Base-by-base conservation (phyloP, 2,888 invertebrate species). In the Heliconius cydno region DNA sequence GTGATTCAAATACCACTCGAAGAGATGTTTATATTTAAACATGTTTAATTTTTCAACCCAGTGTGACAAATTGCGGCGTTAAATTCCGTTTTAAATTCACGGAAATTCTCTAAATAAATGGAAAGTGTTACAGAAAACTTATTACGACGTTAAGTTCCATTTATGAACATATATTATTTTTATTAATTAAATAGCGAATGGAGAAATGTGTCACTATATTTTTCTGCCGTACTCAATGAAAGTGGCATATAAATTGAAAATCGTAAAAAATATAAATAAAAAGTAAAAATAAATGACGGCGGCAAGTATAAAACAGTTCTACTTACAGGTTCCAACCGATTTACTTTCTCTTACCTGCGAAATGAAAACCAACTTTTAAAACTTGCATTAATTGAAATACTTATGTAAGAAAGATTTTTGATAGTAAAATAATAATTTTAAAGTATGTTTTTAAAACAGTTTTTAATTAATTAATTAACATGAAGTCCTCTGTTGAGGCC, bases 271-370 rank as follows among this genome's bases (percentile, higher is more conserved):
- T 60, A 5, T 28, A 22, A 38, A 75, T 41, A 70, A 75, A 68
- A 67, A 68, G 34, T n/a, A 60, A 52, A 70, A 70, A 46, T 25
- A 46, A 70, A 41, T 46, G 15, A 46, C 22, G 25, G 70, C 70
- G 70, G 70, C 70, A 25, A 70, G 15, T 70, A 70, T 25, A 46
- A 70, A 70, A 70, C 70, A 19, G 60, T 60, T 30, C 25, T 60
- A 73, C 73, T 73, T 73, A 73, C 73, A 73, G 60, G 73, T 73
- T 70, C 41, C 70, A 70, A 25, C 41, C 25, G 65, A 75, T 75
- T 75, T 22, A 75, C 75, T 75, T 75, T 75, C 75, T 75, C 75
- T 75, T 75, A 75, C 75, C 75, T 75, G 75, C 46, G 22, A 75
- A 66, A 41, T 75, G 75, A 46, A 65, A 66, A 75, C 7, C 4